Evolutionary conservation across 2,888 invertebrate species (phyloP), one percentile per base, ranked within the genome.

Genomic region (Drosophila villosipedis): DNA sequence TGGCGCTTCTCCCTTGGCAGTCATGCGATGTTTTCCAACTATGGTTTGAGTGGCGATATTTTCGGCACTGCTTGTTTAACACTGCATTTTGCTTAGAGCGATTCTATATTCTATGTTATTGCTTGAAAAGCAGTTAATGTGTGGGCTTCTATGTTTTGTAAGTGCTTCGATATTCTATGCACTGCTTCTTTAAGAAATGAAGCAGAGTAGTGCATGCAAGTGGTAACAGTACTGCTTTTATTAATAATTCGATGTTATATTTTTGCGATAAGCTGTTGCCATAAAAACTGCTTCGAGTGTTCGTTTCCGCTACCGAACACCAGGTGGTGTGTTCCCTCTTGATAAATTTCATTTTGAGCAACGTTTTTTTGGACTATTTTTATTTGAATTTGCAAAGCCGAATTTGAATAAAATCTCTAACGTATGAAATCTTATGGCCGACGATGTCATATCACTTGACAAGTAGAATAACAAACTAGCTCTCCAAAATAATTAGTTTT

Each of bases 231-330:
- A 25, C 41, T 58, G 57, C 41, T 37, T 33, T 33, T 16, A 31
- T 41, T 41, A 10, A 2, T n/a, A 41, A 41, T 19, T 28, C n/a
- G 22, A 16, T 35, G 14, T 10, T 35, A 28, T 6, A 43, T 67
- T 16, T 19, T 49, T 49, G 1, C 22, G 3, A 0, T 0, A 9
- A 4, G 3, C 9, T 16, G n/a, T 31, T 16, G 41, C 69, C 4
- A 47, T 63, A 76, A 55, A 62, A 28, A 43, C 63, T 30, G 43
- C 22, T 59, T 68, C 1, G 16, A 3, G 1, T 0, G 1, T 7
- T 16, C 0, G 7, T 25, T 25, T 39, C 0, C 1, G 33, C 74
- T 37, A 47, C 47, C 1, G 1, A 1, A 0, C 50, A 16, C 10
- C 6, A 68, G 68, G 39, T 55, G 68, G 68, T 0, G 67, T 19